Base-by-base conservation (phyloP, 2,113 vertebrate genomes). In the Pachypanchax playfairii region DNA sequence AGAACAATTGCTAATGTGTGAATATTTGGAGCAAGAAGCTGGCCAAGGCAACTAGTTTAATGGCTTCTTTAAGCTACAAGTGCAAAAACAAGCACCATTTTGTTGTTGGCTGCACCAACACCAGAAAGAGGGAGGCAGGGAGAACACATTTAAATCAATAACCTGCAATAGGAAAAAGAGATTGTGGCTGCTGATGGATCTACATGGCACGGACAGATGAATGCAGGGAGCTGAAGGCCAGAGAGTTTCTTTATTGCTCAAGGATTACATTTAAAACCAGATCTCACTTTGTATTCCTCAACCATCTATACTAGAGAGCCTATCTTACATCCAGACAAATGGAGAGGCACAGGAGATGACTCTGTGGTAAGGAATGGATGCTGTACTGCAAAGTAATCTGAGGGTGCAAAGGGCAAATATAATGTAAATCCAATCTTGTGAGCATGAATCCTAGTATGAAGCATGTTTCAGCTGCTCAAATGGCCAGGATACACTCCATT, bases 341-440 rank as follows among this genome's bases (percentile, higher is more conserved):
- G 81, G 81, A 79, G 72, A 80, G 60, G 74, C 41, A 15, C 55
- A 1, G 75, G 52, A 74, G 69, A 76, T 70, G 73, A 85, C 80
- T 80, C 66, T 58, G 59, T 76, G 68, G 65, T 71, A 79, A 84
- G 79, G 69, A 79, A 86, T 83, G 74, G 56, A 71, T 71, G 70
- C 56, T 46, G 57, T 57, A 62, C 55, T 57, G 24, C 15, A 28
- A 61, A 83, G 69, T 70, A 72, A 86, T 70, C 65, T 20, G 54
- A 71, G 63, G 68, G 77, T 82, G 76, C 83, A 88, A 87, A 90
- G 87, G 82, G 82, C 73, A 85, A 63, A 75, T 85, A 83, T 83
- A 88, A 89, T 88, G 86, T 83, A 89, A 87, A 86, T 90, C 77
- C 85, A 90, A 88, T 91, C 78, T 84, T 78, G 77, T 83, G 80